Evolutionary conservation across 2,888 invertebrate species (phyloP), one percentile per base, ranked within the genome.

Genomic region (Oeneis ivallda): DNA sequence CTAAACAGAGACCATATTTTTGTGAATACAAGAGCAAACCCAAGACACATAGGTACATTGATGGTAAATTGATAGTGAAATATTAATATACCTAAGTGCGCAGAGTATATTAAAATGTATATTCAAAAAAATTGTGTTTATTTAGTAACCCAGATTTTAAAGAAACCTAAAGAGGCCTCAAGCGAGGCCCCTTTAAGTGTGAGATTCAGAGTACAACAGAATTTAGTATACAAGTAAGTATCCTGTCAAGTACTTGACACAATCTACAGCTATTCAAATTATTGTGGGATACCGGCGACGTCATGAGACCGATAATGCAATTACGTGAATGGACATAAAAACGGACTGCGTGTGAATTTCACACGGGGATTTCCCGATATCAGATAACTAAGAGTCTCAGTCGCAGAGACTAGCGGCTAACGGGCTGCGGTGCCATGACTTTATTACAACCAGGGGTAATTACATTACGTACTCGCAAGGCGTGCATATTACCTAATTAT

Each of bases 361-460:
- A 70, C 70, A 72, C 67, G 71, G 70, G 74, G 73, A 70, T 71
- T 72, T 71, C 73, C 73, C 72, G 72, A 73, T 73, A 65, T 64
- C 63, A 64, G 59, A 70, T 66, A 70, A 62, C 65, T 59, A 64
- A 61, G 62, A 65, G 53, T 56, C 65, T 45, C 64, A 57, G 50
- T 53, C 34, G 56, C 32, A 26, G 62, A 45, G 56, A 64, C 37
- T 9, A 9, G 8, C 37, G 37, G 37, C 47, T 41, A 37, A 45
- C 47, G 41, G 56, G 39, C 64, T 49, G 54, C 58, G 62, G 65
- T 45, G 67, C 57, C 49, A 10, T 15, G 10, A 19, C 37, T 49
- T 15, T 37, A 15, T 60, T 66, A 62, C 17, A 34, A 32, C 50
- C 9, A 50, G 32, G 32, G 50, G 37, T 53, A 53, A 13, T 52